Evolutionary conservation across 2,113 vertebrate genomes (phyloP), one percentile per base, ranked within the genome.

Genomic region (Aphyosemion australe): DNA sequence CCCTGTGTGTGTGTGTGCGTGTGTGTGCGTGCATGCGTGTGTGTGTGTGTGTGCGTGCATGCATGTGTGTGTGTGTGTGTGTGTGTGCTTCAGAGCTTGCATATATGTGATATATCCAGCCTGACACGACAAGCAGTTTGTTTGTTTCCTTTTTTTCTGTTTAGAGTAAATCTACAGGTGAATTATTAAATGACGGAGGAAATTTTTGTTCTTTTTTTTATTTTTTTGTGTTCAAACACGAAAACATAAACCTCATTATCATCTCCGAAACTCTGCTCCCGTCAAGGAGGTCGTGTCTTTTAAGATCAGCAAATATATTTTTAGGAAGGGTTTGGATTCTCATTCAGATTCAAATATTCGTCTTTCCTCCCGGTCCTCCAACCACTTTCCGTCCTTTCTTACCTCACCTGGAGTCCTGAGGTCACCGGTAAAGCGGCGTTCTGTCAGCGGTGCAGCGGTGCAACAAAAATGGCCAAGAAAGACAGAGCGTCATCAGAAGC

Each of bases 401-500:
- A 6, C 47, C 49, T 59, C 54, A 31, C 57, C 69, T 48, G 14
- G 42, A 32, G 54, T 78, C 61, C 51, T 61, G 65, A 61, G 65
- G 83, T 79, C 74, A 83, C 32, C 77, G 79, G 79, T 79, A 19
- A 26, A 31, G 70, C 26, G 65, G 67, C 51, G 2, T 59, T 63
- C 39, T 5, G 69, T 71, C 52, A 55, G 60, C 63, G 49, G 73
- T 65, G 82, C 76, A 84, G 54, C 67, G 83, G 87, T 78, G 82
- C 61, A 79, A 46, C 18, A 52, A 78, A 85, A 90, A 86, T 74
- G 78, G 83, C 71, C 69, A 31, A 65, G 52, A 85, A 79, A 88
- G 64, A 81, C 74, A 56, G 76, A 84, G 72, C 34, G 46, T 86
- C 86, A 73, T 88, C 67, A 65, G 58, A 84, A 85, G 84, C 83